A percentile compares a stretch with the other conserved stretches of the same genome.
Conservation (phyloP, 1,140 invertebrate species). For the Magallana ariakensis region DNA sequence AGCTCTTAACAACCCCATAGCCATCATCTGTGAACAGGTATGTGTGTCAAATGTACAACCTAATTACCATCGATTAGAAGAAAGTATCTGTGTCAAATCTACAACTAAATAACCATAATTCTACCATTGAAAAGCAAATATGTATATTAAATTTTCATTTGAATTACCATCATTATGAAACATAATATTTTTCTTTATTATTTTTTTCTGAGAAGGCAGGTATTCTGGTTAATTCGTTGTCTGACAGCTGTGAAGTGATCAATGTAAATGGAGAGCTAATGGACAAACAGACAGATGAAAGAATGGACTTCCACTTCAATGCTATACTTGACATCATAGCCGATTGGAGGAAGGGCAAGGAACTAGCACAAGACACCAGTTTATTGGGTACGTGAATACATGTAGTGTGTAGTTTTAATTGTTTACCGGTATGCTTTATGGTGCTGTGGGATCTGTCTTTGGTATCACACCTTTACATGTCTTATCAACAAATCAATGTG, state of each 20-base stretch:
- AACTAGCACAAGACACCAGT: slow-evolving; percentile 69
- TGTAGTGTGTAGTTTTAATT: no score
- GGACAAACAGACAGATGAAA: slow-evolving; percentile 62
- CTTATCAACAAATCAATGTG: neutral
- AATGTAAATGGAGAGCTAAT: slow-evolving; percentile 65
- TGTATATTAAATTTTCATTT: no score
- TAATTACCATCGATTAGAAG: no score
- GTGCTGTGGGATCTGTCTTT: no score
- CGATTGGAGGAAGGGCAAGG: slow-evolving; percentile 76
- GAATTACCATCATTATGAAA: no score
- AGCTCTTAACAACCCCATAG: slow-evolving; percentile 81
- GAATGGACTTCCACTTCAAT: slow-evolving; percentile 80
- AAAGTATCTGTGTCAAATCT: no score
- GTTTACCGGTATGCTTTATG: no score
- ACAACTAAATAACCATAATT: no score
- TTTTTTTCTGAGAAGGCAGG: neutral
- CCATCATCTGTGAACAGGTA: slow-evolving; percentile 80
- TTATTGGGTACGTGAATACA: slow-evolving; percentile 72
- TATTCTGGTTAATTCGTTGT: neutral
- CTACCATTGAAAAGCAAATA: no score
- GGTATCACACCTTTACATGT: neutral
- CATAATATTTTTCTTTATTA: no score
- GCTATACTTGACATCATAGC: slow-evolving; percentile 79
- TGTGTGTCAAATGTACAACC: neutral
- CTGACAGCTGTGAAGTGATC: slow-evolving; percentile 69